These are phyloP conservation scores for Pyrochroa serraticornis DNA, from an alignment of 2,888 invertebrate genomes.

Conservation along the genomic window DNA sequence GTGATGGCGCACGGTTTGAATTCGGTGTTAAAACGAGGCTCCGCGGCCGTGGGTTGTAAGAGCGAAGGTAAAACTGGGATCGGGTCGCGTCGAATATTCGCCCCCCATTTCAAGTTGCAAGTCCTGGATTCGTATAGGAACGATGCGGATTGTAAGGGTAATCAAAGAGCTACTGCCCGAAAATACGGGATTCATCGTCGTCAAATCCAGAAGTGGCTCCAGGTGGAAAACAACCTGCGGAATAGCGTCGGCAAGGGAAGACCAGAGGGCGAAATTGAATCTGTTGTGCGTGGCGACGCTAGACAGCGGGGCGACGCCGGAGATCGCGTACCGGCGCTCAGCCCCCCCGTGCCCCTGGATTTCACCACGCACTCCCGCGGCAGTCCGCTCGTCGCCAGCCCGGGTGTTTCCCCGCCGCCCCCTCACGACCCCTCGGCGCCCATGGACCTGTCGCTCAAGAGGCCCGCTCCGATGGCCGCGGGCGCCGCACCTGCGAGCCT, in stretches of 20 bases:
- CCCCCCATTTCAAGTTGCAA: slow-evolving; percentile 87
- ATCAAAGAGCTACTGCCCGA: slow-evolving; percentile 87
- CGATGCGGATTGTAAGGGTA: slow-evolving; percentile 86
- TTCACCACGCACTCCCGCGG: slow-evolving; percentile 50
- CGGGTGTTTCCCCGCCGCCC: slow-evolving; percentile 44
- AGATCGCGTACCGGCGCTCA: slow-evolving; percentile 47
- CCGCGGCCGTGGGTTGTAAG: slow-evolving; percentile 58
- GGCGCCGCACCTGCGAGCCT: slow-evolving; percentile 44
- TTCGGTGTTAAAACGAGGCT: slow-evolving; percentile 60
- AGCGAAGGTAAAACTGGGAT: slow-evolving; percentile 62
- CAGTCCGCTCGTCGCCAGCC: slow-evolving; percentile 49
- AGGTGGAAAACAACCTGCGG: slow-evolving; percentile 80
- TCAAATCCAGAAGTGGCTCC: slow-evolving; percentile 92
- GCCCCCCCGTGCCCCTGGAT: slow-evolving; percentile 48
- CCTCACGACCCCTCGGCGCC: slow-evolving; percentile 51
- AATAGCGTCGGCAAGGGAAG: slow-evolving; percentile 68
- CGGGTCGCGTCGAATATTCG: slow-evolving; percentile 86
- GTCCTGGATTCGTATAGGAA: slow-evolving; percentile 86
- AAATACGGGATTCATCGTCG: slow-evolving; percentile 89
- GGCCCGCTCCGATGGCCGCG: slow-evolving; percentile 41
- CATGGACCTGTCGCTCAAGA: slow-evolving; percentile 56
- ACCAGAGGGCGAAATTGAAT: slow-evolving; percentile 38
- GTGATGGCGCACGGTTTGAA: slow-evolving; percentile 66
- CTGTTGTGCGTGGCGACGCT: slow-evolving; percentile 49
- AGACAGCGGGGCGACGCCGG: slow-evolving; percentile 57